Conservation (phyloP, 2,888 invertebrate species). For the Dasypolia templi region DNA sequence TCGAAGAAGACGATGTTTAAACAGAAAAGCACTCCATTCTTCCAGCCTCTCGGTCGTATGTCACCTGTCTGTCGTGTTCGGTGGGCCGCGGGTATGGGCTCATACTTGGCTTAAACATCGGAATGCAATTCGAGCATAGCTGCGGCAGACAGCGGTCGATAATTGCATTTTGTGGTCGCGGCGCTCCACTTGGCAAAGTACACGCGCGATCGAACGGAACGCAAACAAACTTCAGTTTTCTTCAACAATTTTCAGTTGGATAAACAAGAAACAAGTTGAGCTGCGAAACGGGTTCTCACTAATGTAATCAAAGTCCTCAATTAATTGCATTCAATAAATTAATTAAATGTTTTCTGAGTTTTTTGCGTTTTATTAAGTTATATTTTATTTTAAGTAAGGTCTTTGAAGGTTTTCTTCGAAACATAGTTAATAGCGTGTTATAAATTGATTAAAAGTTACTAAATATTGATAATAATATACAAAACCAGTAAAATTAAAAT, state of each 20-base stretch:
- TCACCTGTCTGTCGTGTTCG: conserved; percentile 63
- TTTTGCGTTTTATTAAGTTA: conserved; percentile 1
- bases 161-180: conserved; percentile 89
- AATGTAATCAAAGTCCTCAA: conserved; percentile 58
- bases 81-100: conserved; percentile 65
- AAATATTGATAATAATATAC: conserved; percentile 22
- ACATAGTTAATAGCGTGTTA: background rate
- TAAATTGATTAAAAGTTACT: conserved; percentile 23
- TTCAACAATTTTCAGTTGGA: conserved; percentile 81
- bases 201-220: conserved; percentile 85
- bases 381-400: background rate
- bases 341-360: conserved; percentile 25
- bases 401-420: background rate
- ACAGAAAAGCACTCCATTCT: conserved; percentile 17
- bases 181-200: conserved; percentile 81
- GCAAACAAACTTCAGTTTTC: conserved; percentile 87
- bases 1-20: background rate
- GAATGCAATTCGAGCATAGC: conserved; percentile 87
- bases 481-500: too few species aligned
- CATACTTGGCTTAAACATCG: conserved; percentile 79
- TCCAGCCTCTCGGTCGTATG: conserved; percentile 11
- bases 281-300: conserved; percentile 54
- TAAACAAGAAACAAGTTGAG: conserved; percentile 70
- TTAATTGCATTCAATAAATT: conserved; percentile 49
- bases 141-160: conserved; percentile 87